Conservation (phyloP, 2,113 vertebrate genomes). For the Ciconia maguari region DNA sequence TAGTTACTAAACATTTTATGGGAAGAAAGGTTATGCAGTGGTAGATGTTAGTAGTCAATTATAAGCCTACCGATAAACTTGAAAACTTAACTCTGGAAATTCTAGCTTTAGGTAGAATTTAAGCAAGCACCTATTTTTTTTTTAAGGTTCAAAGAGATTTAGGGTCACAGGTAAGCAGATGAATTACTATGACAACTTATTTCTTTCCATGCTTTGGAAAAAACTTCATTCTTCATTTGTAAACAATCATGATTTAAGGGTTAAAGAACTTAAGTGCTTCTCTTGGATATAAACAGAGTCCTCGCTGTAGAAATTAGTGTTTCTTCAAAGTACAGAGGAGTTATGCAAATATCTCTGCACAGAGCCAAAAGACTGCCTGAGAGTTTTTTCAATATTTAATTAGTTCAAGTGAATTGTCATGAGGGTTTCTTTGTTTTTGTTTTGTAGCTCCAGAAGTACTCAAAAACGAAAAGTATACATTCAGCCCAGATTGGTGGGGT, state of each 20-base stretch:
- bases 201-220: not conserved
- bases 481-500: slow-evolving; percentile 94
- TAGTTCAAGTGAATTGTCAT: not conserved
- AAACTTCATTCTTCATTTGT: not conserved
- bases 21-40: not conserved
- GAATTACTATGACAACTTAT: not conserved
- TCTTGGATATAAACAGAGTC: not conserved
- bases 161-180: not conserved
- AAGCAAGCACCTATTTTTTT: not conserved
- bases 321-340: not conserved
- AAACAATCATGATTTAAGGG: not conserved
- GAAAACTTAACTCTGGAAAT: not conserved
- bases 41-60: not conserved
- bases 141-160: not conserved
- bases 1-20: not conserved
- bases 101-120: not conserved
- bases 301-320: not conserved
- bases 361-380: not conserved
- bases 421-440: not conserved
- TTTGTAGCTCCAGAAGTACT: slow-evolving; percentile 88
- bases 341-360: not conserved
- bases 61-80: not conserved
- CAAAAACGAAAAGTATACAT: slow-evolving; percentile 85
- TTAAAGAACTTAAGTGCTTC: not conserved
- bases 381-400: not conserved